Evolutionary conservation across 2,888 invertebrate species (phyloP), one percentile per base, ranked within the genome.

Genomic region (Hydroisotoma schaefferi): DNA sequence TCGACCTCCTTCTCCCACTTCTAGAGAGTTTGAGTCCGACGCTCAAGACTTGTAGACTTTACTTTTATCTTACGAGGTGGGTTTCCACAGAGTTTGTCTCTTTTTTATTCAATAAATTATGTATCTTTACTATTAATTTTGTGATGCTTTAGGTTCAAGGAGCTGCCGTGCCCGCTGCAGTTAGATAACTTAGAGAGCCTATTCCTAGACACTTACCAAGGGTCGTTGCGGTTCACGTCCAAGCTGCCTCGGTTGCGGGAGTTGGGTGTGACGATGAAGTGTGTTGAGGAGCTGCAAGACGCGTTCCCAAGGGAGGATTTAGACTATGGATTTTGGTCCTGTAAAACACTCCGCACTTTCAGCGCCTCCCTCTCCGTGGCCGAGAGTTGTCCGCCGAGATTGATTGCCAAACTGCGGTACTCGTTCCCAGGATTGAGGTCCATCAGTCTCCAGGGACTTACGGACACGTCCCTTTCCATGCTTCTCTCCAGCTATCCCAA

Each of bases 61-160:
- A 67, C 52, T 67, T 67, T 59, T 63, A 67, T 53, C 59, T 67
- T 40, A 64, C 67, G 26, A 61, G n/a, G n/a, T 57, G 43, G n/a
- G n/a, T n/a, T n/a, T 65, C 63, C 43, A 56, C 47, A 26, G 56
- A 56, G 33, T 33, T 33, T 33, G 12, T 10, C 8, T 33, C 10
- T 33, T 10, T 33, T 33, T 33, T 33, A 8, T 8, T 33, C 10
- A 8, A 33, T 33, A 10, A 33, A 8, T 33, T 8, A 33, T 33
- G 12, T 12, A 33, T 33, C 12, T 33, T 8, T 33, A 33, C 8
- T 10, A 10, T 33, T 12, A 33, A 33, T 33, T 33, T 8, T 33
- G 29, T n/a, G n/a, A n/a, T n/a, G n/a, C n/a, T n/a, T n/a, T n/a
- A n/a, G 40, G 51, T 52, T 57, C 15, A 67, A 67, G 23, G 61